Evolutionary conservation across 30 jellyfish, hydroid and myxozoan species (phyloP), one percentile per base, ranked within the genome.

Genomic region (Nemopilema nomurai): DNA sequence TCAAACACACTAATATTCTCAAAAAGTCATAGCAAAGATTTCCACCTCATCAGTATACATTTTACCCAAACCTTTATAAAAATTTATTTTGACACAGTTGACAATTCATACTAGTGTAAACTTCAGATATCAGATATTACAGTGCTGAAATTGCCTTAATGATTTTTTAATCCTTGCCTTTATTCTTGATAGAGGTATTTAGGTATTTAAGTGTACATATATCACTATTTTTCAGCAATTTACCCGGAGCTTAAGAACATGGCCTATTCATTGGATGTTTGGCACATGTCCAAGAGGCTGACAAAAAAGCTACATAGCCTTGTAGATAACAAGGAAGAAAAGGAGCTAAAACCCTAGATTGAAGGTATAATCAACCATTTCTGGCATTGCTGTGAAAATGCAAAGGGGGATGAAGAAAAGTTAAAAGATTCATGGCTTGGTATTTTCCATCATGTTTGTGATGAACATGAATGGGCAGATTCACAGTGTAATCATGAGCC

Each of bases 321-420:
- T 63, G 72, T 63, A 63, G 72, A 63, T 63, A 63, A 63, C 72
- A 63, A 63, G 29, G 72, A 63, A 63, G 72, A n/a, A 63, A 63
- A 63, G 72, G 72, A 63, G 72, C 72, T 63, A 24, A 63, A 63
- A 63, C 72, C 72, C 29, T 74, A 77, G 84, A 74, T 74, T 19
- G 84, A 30, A 19, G 27, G 67, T 24, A 74, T 74, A 24, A 49
- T 74, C 71, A 74, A 74, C 57, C 84, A 74, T 74, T 74, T 74
- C 71, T 74, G 84, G 84, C 57, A 28, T 74, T 74, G 25, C 9
- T 13, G 84, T 6, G 22, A 74, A 27, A 24, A 69, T 31, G 51
- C 28, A 21, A 49, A 74, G 33, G 84, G 71, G 57, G 71, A 74
- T 74, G 69, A 24, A 49, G 74, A 74, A n/a, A 74, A n/a, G 69